Percentiles rank a stretch among this genome's conserved stretches.
Conservation (phyloP, 2,113 vertebrate genomes). For the Tylochromis polylepis region DNA sequence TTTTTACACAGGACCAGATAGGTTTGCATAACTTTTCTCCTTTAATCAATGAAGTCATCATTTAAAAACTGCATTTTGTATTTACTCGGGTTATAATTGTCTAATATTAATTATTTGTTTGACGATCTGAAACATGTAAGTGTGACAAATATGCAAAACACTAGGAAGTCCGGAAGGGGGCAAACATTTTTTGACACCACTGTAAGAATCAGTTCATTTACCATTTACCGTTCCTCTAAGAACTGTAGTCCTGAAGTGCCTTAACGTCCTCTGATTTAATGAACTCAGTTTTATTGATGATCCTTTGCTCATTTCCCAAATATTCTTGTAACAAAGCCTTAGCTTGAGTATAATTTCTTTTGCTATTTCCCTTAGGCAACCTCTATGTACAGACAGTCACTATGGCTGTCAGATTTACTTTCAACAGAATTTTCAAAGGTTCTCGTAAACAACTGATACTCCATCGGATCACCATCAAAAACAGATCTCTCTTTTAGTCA, state of each 20-base stretch:
- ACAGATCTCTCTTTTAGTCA: neutral
- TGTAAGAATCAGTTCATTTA: neutral
- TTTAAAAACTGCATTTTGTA: neutral
- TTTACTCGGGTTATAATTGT: neutral
- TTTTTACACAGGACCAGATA: neutral
- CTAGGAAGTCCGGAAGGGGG: neutral
- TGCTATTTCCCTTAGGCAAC: neutral
- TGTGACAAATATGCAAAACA: neutral
- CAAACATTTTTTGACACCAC: neutral
- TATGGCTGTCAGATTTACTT: neutral
- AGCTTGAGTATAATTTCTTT: neutral
- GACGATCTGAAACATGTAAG: neutral
- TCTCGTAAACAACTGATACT: too few species aligned
- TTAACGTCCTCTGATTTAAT: neutral
- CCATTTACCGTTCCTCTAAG: neutral
- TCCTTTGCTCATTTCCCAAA: neutral
- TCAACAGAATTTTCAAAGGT: too few species aligned
- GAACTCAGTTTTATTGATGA: neutral
- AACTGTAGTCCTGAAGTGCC: neutral
- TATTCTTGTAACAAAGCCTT: neutral
- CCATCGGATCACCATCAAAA: too few species aligned
- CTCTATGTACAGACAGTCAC: neutral
- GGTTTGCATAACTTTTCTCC: neutral
- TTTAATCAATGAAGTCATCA: neutral
- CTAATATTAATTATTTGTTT: too few species aligned